These are phyloP conservation scores for Hirundo rustica DNA, from an alignment of 2,797 vertebrate species.

Conservation along the genomic window DNA sequence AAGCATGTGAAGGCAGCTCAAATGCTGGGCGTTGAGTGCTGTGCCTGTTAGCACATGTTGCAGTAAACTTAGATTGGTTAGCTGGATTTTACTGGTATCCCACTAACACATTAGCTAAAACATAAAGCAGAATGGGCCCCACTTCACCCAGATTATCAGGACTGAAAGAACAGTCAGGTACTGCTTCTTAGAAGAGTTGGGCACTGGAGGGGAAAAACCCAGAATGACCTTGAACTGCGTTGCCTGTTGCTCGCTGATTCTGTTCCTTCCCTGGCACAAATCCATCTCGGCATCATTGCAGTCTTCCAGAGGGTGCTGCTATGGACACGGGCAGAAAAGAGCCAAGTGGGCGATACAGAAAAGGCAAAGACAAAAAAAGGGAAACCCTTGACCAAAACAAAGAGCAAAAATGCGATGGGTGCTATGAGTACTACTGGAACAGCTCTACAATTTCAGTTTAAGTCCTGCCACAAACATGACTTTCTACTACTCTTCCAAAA, in stretches of 20 bases:
- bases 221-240: not conserved
- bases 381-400: slow-evolving; percentile 28
- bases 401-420: slow-evolving; percentile 29
- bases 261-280: slow-evolving; percentile 28
- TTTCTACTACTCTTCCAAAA: slow-evolving; percentile 52
- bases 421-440: slow-evolving; percentile 25
- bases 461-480: slow-evolving; percentile 16
- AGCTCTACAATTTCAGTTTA: slow-evolving; percentile 25
- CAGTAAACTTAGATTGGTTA: not conserved
- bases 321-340: slow-evolving; percentile 51
- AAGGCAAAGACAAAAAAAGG: slow-evolving; percentile 20
- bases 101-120: not conserved
- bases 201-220: not conserved
- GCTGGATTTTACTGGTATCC: not conserved
- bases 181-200: not conserved
- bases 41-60: not conserved
- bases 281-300: not conserved
- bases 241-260: not conserved
- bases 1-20: not conserved
- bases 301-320: slow-evolving; percentile 43
- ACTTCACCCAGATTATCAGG: not conserved
- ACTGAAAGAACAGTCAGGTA: not conserved
- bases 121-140: not conserved
- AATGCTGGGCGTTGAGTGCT: not conserved
- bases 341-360: slow-evolving; percentile 40